These are phyloP conservation scores for Poecilus cupreus DNA, from an alignment of 2,888 invertebrate species.

Conservation along the genomic window DNA sequence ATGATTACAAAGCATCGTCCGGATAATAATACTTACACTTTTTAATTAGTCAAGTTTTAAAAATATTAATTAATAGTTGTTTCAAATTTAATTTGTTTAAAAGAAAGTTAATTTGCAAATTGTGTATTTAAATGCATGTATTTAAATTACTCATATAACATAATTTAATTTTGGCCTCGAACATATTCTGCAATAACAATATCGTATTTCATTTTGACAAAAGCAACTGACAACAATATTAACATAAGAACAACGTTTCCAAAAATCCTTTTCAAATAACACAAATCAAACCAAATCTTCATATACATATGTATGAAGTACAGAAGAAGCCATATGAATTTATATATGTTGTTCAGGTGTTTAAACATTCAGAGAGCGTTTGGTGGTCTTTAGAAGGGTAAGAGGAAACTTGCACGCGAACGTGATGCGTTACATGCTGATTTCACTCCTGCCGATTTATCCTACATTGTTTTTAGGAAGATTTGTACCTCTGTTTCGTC, in stretches of 20 bases:
- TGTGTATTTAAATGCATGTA: no score
- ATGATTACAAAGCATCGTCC: not conserved
- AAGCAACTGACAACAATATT: not conserved
- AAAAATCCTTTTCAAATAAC: not conserved
- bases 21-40: not conserved
- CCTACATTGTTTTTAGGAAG: not conserved
- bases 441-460: not conserved
- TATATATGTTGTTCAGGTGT: conserved; percentile 54
- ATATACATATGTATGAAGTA: not conserved
- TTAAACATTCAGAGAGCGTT: conserved; percentile 52
- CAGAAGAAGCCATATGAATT: conserved; percentile 19
- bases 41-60: not conserved
- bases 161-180: no score
- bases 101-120: no score
- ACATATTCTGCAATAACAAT: no score
- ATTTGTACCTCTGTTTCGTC: not conserved
- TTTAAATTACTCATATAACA: no score
- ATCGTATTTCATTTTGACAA: no score
- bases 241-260: conserved; percentile 17
- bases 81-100: no score
- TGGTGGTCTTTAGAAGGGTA: not conserved
- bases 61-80: not conserved
- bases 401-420: not conserved
- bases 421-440: not conserved
- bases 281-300: conserved; percentile 23